Evolutionary conservation across 2,113 vertebrate species (phyloP).

Genomic region (Pholis gunnellus): DNA sequence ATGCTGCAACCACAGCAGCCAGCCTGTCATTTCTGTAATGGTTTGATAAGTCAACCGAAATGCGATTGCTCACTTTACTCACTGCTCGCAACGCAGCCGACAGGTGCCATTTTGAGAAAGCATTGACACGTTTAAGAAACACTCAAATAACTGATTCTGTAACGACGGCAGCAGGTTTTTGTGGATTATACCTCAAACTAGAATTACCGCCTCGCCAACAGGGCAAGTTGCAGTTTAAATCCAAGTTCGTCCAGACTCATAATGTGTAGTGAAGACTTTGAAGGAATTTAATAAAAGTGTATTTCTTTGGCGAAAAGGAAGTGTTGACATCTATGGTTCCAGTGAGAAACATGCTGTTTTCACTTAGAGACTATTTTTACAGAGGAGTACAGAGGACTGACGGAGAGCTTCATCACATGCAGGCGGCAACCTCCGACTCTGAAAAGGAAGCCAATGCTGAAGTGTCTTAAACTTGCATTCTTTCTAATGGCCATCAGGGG

Average conservation of each 20-base stretch:
- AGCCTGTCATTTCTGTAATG: slow-evolving; percentile 72
- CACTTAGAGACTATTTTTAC: too few species aligned
- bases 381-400: not conserved
- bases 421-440: not conserved
- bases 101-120: slow-evolving; percentile 66
- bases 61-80: slow-evolving; percentile 38
- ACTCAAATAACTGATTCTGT: slow-evolving; percentile 42
- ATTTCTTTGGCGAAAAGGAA: not conserved
- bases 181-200: not conserved
- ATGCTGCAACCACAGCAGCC: slow-evolving; percentile 76
- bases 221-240: not conserved
- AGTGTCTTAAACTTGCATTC: not conserved
- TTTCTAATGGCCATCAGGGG: not conserved
- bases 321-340: not conserved
- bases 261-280: not conserved
- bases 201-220: not conserved
- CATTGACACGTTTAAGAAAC: slow-evolving; percentile 33
- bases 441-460: not conserved
- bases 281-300: not conserved
- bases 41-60: slow-evolving; percentile 83
- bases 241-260: not conserved
- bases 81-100: slow-evolving; percentile 46
- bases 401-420: not conserved
- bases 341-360: too few species aligned
- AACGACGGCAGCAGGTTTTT: not conserved